A percentile compares a stretch with the other conserved stretches of the same genome.
Evolutionary conservation across 2,888 invertebrate species (phyloP).

Genomic region (Lepidocyrtoides sp.): DNA sequence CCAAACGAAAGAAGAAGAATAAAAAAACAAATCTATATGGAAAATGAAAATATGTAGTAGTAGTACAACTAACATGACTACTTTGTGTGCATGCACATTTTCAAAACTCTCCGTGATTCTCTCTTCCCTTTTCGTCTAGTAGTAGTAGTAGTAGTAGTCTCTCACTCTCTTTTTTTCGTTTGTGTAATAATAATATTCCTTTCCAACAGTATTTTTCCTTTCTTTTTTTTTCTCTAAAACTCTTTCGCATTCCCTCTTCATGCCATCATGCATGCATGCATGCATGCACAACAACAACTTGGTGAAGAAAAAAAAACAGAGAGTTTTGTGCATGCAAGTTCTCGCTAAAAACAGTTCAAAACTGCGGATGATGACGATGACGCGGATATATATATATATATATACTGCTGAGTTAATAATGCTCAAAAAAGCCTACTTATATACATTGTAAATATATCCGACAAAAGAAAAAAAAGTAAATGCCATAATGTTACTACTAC

Average conservation of each 20-base stretch:
- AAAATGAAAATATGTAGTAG: no score
- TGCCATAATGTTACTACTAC: constrained; percentile 20
- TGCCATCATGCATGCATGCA: constrained; percentile 67
- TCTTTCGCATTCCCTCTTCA: constrained; percentile 10
- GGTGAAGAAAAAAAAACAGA: constrained; percentile 12
- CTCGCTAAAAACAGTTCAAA: constrained; percentile 63
- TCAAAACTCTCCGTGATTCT: constrained; percentile 53
- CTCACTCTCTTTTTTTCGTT: not conserved
- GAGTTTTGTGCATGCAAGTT: constrained; percentile 75
- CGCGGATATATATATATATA: no score
- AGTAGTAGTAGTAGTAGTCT: not conserved
- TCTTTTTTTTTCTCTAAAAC: not conserved
- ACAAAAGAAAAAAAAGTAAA: no score
- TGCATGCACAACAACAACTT: constrained; percentile 43
- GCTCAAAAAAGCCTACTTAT: not conserved
- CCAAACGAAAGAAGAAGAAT: no score
- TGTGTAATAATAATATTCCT: no score
- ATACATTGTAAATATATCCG: not conserved
- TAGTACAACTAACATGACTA: not conserved
- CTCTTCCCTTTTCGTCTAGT: constrained; percentile 15
- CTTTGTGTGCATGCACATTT: constrained; percentile 32
- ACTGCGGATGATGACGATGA: constrained; percentile 57
- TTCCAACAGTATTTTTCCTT: constrained; percentile 4
- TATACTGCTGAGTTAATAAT: constrained; percentile 46
- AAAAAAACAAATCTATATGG: constrained; percentile 6